These are phyloP conservation scores for Halictus quadricinctus DNA, from an alignment of 2,888 invertebrate species.

Conservation along the genomic window DNA sequence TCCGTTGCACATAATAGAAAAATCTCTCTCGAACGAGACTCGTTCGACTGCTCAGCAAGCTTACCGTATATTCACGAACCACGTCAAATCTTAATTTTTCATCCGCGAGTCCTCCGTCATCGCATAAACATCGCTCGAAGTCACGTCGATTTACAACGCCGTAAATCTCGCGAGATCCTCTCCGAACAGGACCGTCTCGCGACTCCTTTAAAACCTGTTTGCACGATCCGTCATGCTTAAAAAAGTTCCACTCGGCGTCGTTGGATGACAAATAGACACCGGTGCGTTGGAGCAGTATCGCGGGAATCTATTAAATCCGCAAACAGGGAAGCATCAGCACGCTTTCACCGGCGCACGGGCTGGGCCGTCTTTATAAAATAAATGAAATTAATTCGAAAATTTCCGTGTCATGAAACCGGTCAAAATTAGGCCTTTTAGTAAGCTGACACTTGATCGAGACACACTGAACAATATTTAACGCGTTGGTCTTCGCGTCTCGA, in stretches of 20 bases:
- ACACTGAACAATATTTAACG: too few relatives aligned
- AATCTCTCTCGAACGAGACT: too few relatives aligned
- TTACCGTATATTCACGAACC: background rate
- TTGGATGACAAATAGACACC: constrained; percentile 1
- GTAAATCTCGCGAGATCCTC: background rate
- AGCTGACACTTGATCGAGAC: too few relatives aligned
- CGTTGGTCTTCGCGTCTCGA: too few relatives aligned
- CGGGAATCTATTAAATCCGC: constrained; percentile 33
- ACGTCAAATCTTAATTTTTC: background rate
- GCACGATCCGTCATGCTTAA: constrained; percentile 40
- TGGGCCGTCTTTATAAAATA: background rate
- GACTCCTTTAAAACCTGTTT: constrained; percentile 26
- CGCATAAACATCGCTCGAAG: background rate
- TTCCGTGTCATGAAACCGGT: background rate
- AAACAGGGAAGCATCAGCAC: background rate
- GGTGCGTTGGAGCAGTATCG: background rate
- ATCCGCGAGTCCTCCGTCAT: background rate
- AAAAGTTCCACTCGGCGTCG: constrained; percentile 14
- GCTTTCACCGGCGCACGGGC: background rate
- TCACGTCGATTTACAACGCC: background rate
- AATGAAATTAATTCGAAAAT: background rate
- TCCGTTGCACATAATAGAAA: background rate
- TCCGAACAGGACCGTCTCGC: background rate
- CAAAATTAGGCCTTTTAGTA: background rate
- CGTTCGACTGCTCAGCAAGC: background rate